These are phyloP conservation scores for Mesocricetus auratus DNA, from an alignment of 2,113 vertebrate species.

Conservation along the genomic window DNA sequence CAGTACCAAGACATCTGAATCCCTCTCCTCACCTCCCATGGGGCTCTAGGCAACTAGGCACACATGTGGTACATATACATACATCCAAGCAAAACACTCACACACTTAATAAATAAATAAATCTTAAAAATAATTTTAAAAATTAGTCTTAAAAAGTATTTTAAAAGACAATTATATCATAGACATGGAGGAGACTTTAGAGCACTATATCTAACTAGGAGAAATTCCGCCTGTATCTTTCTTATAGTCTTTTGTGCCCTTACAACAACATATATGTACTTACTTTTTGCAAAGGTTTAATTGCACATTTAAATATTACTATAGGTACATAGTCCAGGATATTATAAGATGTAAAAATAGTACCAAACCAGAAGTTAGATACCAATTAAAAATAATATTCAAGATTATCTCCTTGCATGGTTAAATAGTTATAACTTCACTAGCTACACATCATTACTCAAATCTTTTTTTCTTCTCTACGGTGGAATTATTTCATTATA, in stretches of 20 bases:
- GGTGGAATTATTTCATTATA: slow-evolving; percentile 16
- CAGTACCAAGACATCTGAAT: neutral
- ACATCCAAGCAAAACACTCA: neutral
- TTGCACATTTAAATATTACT: slow-evolving; percentile 4
- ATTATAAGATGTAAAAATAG: slow-evolving; percentile 37
- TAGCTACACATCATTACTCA: slow-evolving; percentile 34
- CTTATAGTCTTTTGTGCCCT: neutral
- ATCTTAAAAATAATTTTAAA: neutral
- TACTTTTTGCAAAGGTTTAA: neutral
- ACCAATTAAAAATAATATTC: slow-evolving; percentile 28
- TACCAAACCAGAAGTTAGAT: neutral
- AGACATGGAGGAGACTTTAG: neutral
- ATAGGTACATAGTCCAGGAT: neutral
- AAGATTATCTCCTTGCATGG: slow-evolving; percentile 19
- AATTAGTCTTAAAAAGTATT: slow-evolving; percentile 48
- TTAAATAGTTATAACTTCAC: slow-evolving; percentile 27
- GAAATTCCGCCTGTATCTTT: neutral
- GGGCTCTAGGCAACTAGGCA: no score
- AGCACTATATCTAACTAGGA: neutral
- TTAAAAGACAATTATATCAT: slow-evolving; percentile 38
- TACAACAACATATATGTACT: neutral
- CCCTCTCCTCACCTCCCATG: neutral
- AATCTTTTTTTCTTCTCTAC: neutral
- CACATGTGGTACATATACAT: neutral
- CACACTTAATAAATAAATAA: neutral